Conservation (phyloP, 2,797 vertebrate genomes). For the Oceanodroma leucorhoa region DNA sequence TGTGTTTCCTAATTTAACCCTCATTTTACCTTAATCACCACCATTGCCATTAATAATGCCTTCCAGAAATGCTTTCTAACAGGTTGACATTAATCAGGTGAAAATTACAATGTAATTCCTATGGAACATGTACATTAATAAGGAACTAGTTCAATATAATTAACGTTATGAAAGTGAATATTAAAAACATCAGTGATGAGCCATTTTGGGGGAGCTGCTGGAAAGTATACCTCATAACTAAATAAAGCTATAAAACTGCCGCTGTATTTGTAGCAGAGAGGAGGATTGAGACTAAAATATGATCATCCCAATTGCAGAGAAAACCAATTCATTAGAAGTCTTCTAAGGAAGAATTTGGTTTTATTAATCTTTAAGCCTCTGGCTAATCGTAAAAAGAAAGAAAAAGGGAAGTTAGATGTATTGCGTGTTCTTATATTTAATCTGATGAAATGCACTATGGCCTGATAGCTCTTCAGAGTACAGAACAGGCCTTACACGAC, state of each 20-base stretch:
- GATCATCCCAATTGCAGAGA: neutral
- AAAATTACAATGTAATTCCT: constrained; percentile 39
- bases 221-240: neutral
- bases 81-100: constrained; percentile 16
- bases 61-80: constrained; percentile 15
- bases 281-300: neutral
- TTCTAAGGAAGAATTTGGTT: neutral
- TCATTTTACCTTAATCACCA: constrained; percentile 17
- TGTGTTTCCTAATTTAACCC: constrained; percentile 30
- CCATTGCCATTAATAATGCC: neutral
- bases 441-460: neutral
- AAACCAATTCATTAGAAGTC: neutral
- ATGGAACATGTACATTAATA: neutral
- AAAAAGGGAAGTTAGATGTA: neutral
- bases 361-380: neutral
- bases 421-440: neutral
- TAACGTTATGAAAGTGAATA: neutral
- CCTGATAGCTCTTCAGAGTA: neutral
- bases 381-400: neutral
- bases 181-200: neutral
- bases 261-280: neutral
- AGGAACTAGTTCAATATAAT: neutral
- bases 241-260: neutral
- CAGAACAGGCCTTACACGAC: neutral
- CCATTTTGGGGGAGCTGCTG: neutral